These are phyloP conservation scores for Cecropterus lyciades DNA, from an alignment of 1,140 invertebrate genomes.

Conservation along the genomic window DNA sequence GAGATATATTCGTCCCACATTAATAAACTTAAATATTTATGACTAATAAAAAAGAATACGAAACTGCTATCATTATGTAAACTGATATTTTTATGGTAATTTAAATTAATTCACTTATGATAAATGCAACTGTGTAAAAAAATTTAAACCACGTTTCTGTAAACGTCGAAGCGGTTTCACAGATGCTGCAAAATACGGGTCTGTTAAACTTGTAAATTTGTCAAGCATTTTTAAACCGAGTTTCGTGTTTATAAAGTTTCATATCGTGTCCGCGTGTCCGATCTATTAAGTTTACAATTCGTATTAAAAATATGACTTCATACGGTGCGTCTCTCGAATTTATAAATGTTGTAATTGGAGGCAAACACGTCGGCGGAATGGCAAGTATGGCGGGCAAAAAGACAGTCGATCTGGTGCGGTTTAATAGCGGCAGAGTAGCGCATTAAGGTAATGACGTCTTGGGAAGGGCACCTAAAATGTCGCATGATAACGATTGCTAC, in stretches of 20 bases:
- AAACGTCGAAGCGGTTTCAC: conserved; percentile 66
- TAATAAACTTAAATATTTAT: conserved; percentile 54
- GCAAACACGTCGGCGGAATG: conserved; percentile 55
- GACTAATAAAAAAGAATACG: conserved; percentile 46
- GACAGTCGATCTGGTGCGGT: conserved; percentile 50
- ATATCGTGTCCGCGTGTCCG: conserved; percentile 22
- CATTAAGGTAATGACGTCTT: conserved; percentile 54
- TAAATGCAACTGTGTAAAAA: conserved; percentile 67
- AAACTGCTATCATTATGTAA: conserved; percentile 66
- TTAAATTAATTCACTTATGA: conserved; percentile 82
- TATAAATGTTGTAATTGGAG: conserved; percentile 73
- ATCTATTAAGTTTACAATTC: conserved; percentile 57
- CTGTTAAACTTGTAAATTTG: conserved; percentile 25
- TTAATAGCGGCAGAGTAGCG: conserved; percentile 58
- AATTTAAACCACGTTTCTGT: conserved; percentile 61
- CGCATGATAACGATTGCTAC: conserved; percentile 8
- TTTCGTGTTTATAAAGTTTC: conserved; percentile 37
- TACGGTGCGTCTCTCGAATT: conserved; percentile 57
- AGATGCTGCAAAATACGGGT: conserved; percentile 57
- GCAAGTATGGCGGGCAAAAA: conserved; percentile 52
- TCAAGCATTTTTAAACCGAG: conserved; percentile 34
- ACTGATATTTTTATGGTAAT: conserved; percentile 75
- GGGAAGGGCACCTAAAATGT: conserved; percentile 39
- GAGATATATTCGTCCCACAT: conserved; percentile 40
- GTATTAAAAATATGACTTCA: conserved; percentile 66